phyloP scores from a whole-genome alignment of 2,888 invertebrate species.

The Diarsia mendica region DNA sequence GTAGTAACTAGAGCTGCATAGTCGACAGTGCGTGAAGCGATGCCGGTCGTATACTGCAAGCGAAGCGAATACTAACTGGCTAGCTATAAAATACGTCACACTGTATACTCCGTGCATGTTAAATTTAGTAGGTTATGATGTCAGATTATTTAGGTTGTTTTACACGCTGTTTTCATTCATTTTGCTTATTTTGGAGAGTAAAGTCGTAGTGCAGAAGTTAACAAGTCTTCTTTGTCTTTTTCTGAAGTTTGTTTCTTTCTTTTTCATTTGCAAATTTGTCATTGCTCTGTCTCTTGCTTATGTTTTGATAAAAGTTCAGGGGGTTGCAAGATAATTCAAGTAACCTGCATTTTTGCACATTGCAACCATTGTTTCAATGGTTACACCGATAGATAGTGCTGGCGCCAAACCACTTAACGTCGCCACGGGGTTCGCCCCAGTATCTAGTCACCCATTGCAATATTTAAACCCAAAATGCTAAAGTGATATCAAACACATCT shows the following conservation, averaged over 20 bases:
- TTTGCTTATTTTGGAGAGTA: conserved; percentile 22
- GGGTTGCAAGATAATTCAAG: background rate
- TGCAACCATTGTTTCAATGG: conserved; percentile 21
- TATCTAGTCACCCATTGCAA: conserved; percentile 17
- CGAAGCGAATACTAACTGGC: conserved; percentile 50
- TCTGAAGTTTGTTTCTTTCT: background rate
- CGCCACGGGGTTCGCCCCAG: background rate
- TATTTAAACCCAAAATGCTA: conserved; percentile 21
- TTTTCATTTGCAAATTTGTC: background rate
- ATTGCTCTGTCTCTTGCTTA: background rate
- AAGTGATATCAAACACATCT: conserved; percentile 14
- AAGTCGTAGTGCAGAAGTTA: background rate
- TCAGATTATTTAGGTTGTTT: conserved; percentile 46
- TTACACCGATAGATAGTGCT: background rate
- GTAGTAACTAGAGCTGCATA: conserved; percentile 54
- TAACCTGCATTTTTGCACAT: background rate
- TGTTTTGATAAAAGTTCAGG: too few species aligned
- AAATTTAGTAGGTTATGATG: conserved; percentile 39
- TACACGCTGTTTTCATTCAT: conserved; percentile 20
- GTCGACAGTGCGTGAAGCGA: conserved; percentile 51
- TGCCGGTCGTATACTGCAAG: conserved; percentile 46
- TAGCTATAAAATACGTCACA: conserved; percentile 56
- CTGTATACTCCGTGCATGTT: conserved; percentile 16
- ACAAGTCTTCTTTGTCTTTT: background rate
- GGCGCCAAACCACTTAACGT: conserved; percentile 1